Percentiles rank a stretch among this genome's conserved stretches.
Evolutionary conservation across 2,888 invertebrate species (phyloP).

Genomic region (Hybos culiciformis): DNA sequence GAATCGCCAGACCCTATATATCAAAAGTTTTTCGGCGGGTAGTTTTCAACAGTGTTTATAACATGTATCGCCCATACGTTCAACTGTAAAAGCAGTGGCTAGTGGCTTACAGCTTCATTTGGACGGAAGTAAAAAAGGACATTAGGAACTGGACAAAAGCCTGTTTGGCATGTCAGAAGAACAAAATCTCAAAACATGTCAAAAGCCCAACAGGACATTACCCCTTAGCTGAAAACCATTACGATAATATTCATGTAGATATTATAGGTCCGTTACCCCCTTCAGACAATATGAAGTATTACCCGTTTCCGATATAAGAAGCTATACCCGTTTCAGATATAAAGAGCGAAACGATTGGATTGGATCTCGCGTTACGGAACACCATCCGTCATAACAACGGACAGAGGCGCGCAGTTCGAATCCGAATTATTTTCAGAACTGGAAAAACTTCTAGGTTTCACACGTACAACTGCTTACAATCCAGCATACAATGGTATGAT

Average conservation of each 20-base stretch:
- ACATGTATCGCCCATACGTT: not conserved
- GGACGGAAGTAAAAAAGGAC: not conserved
- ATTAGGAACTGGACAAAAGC: not conserved
- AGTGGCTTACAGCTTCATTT: not conserved
- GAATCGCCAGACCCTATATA: not conserved
- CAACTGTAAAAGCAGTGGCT: not conserved
- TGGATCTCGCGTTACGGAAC: slow-evolving; percentile 17
- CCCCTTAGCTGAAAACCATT: not conserved
- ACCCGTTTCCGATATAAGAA: not conserved
- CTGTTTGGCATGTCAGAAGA: not conserved
- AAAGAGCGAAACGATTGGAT: not conserved
- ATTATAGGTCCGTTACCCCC: not conserved
- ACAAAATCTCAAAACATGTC: not conserved
- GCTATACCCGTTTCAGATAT: not conserved
- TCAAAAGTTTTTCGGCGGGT: not conserved
- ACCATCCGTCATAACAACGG: slow-evolving; percentile 22
- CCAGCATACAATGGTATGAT: slow-evolving; percentile 29
- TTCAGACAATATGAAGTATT: too few species aligned
- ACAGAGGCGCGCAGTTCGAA: slow-evolving; percentile 27
- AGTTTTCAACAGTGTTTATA: not conserved
- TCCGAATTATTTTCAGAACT: slow-evolving; percentile 19
- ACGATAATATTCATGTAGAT: not conserved
- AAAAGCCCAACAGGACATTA: not conserved
- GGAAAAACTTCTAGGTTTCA: slow-evolving; percentile 17
- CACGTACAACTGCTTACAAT: slow-evolving; percentile 24